phyloP scores from a whole-genome alignment of 2,797 vertebrate genomes.

The Fringilla coelebs region DNA sequence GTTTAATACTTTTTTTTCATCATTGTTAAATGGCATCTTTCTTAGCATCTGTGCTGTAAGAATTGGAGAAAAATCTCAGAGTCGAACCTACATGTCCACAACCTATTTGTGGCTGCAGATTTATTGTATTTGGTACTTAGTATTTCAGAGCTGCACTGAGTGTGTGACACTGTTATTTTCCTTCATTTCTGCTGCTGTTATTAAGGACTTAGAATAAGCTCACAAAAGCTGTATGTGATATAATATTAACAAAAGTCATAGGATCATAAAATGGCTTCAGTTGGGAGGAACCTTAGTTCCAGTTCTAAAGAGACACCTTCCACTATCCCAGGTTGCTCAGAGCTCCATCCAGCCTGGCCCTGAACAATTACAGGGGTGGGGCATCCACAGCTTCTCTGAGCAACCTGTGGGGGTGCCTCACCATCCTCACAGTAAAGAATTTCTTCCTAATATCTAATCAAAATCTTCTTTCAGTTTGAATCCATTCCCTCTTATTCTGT shows the following conservation, averaged over 20 bases:
- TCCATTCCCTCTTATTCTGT: not conserved
- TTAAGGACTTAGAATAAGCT: not conserved
- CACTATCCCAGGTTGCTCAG: not conserved
- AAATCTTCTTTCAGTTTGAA: not conserved
- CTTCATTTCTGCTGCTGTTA: not conserved
- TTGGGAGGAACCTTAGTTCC: not conserved
- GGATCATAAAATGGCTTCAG: not conserved
- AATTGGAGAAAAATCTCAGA: not conserved
- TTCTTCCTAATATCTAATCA: not conserved
- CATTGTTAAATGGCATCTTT: not conserved
- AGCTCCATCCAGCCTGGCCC: not conserved
- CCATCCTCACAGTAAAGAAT: not conserved
- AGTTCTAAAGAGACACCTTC: not conserved
- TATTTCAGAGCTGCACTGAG: not conserved
- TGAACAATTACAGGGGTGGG: not conserved
- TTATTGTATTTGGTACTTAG: not conserved
- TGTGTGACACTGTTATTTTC: not conserved
- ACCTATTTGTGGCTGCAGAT: not conserved
- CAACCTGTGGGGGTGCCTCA: not conserved
- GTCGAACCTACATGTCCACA: fast-evolving
- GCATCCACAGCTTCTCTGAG: not conserved
- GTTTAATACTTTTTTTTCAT: not conserved
- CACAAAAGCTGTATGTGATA: not conserved
- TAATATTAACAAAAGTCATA: not conserved
- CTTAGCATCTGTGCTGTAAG: not conserved